Base-by-base conservation (phyloP, 2,888 invertebrate species). In the Troides aeacus region DNA sequence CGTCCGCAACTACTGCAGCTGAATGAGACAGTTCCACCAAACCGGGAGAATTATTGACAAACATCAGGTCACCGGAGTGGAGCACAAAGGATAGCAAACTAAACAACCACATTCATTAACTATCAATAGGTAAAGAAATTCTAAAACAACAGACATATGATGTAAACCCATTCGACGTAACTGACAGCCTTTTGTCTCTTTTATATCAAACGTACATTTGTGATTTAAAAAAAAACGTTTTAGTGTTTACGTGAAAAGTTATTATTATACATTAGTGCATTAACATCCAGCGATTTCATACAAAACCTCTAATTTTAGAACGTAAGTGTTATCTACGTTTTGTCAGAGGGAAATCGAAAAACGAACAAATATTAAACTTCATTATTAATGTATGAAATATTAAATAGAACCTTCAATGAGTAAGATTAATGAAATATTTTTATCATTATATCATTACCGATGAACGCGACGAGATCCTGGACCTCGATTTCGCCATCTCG, bases 391-490 rank as follows among this genome's bases (percentile, higher is more conserved):
- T 1, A 39, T 10, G 1, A 10, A 10, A 30, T 30, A 30, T 24
- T 30, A 30, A 30, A 30, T 30, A 3, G 30, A 5, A 30, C 30
- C 30, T 30, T 8, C 39, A 7, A 39, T 39, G 39, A 39, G 10
- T 39, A 39, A 39, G 8, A 6, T 39, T 39, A 39, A 39, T 10
- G 8, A 8, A 10, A 39, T 39, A 39, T 39, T 10, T 39, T 10
- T 10, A 39, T 1, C 39, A 10, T 39, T 39, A 39, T 39, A 39
- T 39, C 62, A 39, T 84, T 91, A 92, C 92, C 92, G 74, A 92
- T 84, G 81, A 90, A 92, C 71, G 87, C 89, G 74, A 86, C 87
- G 78, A 93, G 87, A 82, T 93, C 93, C 80, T 94, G 94, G 72
- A 89, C 86, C 84, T 94, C 94, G 70, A 89, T 83, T 72, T 89